Base-by-base conservation (phyloP, 2,113 vertebrate species). In the Trinectes maculatus region DNA sequence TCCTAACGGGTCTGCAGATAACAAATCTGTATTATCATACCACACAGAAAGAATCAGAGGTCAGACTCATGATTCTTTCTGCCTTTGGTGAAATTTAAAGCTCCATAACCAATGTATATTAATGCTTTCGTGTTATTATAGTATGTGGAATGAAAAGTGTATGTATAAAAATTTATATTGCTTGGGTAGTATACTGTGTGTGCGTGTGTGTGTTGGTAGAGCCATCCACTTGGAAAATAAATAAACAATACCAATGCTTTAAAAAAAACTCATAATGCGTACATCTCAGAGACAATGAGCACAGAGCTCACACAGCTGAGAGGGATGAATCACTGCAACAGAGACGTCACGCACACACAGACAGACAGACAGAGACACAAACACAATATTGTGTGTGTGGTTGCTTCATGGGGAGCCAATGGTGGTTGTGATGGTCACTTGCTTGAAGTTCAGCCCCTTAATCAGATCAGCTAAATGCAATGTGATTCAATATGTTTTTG, bases 181-280 rank as follows among this genome's bases (percentile, higher is more conserved):
- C n/a, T n/a, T n/a, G n/a, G n/a, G n/a, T n/a, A n/a, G n/a, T n/a
- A n/a, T n/a, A n/a, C n/a, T 43, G 37, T 58, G 39, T 60, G 43
- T 61, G 12, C 8, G 15, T 39, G 15, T 18, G 47, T 49, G 37
- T 40, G 48, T 53, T n/a, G 37, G 46, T 39, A 8, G 4, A 60
- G 37, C 59, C 46, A 28, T 29, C 39, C 56, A 46, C 22, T 21
- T 42, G 53, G 25, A 25, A 61, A 36, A 54, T 54, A 36, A 61
- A 44, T 46, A 15, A 40, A 58, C 52, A 42, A 53, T 28, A 15
- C 36, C 0, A 19, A 36, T 37, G 22, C 39, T 61, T 61, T 54
- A 44, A 68, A 60, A 68, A 60, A 22, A 21, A 37, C 37, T 28
- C n/a, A n/a, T 18, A 18, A 58, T 68, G 51, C 26, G 34, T 34